phyloP scores from a whole-genome alignment of 2,113 vertebrate species.

The Nannobrachium achirus region DNA sequence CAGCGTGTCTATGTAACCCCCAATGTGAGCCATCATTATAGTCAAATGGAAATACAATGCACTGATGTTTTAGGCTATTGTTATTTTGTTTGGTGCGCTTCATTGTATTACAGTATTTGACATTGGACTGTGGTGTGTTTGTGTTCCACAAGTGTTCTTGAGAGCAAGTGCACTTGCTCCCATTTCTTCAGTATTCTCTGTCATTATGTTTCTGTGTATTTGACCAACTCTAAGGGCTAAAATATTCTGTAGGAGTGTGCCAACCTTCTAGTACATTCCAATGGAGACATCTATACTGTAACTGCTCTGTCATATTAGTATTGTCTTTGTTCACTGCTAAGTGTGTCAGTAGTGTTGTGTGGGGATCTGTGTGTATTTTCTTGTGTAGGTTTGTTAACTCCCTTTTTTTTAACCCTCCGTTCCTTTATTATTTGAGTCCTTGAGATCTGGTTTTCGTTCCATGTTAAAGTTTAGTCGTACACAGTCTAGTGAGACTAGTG shows the following conservation, averaged over 20 bases:
- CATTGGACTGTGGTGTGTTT: neutral
- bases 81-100: constrained; percentile 32
- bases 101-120: neutral
- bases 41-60: constrained; percentile 27
- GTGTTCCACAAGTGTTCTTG: constrained; percentile 30
- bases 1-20: too few species aligned
- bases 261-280: constrained; percentile 71
- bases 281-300: constrained; percentile 74
- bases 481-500: too few species aligned
- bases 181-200: constrained; percentile 4
- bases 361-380: too few species aligned
- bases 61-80: constrained; percentile 29
- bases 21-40: constrained; percentile 33
- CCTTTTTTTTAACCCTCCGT: too few species aligned
- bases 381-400: too few species aligned
- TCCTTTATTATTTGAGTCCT: too few species aligned
- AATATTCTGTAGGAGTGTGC: constrained; percentile 61
- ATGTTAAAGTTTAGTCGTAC: too few species aligned
- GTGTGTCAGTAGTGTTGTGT: too few species aligned
- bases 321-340: constrained; percentile 38
- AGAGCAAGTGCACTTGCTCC: constrained; percentile 9
- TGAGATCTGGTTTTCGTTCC: too few species aligned
- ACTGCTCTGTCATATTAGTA: constrained; percentile 55
- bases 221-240: constrained; percentile 74
- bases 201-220: constrained; percentile 9